A percentile compares a stretch with the other conserved stretches of the same genome.
phyloP scores from a whole-genome alignment of 2,888 invertebrate genomes.

The Octodonta nipae region DNA sequence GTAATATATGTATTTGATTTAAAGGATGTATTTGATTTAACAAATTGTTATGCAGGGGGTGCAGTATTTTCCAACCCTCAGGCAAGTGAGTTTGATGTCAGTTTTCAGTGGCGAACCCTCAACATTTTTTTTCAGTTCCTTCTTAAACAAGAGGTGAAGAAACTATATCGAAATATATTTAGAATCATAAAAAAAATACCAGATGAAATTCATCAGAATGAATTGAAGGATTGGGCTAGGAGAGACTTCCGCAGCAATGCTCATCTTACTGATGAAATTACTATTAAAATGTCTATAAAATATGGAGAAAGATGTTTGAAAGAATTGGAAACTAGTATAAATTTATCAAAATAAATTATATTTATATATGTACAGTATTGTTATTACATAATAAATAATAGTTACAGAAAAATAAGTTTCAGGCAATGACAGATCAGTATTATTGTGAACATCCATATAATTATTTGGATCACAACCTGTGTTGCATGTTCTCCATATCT shows the following conservation, averaged over 20 bases:
- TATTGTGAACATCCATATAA: conserved; percentile 57
- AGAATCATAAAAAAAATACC: conserved; percentile 52
- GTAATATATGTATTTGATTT: no score
- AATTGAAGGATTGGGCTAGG: conserved; percentile 60
- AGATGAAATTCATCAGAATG: conserved; percentile 46
- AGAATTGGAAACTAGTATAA: conserved; percentile 51
- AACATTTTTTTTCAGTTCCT: conserved; percentile 56
- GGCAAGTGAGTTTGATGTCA: background rate
- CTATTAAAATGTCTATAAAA: conserved; percentile 57
- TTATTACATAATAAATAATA: conserved; percentile 2
- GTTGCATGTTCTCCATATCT: conserved; percentile 25
- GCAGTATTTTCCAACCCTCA: no score
- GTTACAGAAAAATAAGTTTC: no score
- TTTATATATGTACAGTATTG: background rate
- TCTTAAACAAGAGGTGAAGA: conserved; percentile 62
- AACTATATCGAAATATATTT: conserved; percentile 60
- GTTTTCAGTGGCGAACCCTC: background rate
- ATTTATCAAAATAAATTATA: conserved; percentile 41
- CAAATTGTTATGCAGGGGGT: no score
- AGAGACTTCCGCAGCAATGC: conserved; percentile 60
- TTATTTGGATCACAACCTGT: conserved; percentile 45
- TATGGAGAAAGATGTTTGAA: conserved; percentile 56
- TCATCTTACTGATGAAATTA: conserved; percentile 55
- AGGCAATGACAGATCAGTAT: conserved; percentile 35
- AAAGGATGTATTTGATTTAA: no score